Evolutionary conservation across 2,113 vertebrate species (phyloP).

Genomic region (Octodon degus): DNA sequence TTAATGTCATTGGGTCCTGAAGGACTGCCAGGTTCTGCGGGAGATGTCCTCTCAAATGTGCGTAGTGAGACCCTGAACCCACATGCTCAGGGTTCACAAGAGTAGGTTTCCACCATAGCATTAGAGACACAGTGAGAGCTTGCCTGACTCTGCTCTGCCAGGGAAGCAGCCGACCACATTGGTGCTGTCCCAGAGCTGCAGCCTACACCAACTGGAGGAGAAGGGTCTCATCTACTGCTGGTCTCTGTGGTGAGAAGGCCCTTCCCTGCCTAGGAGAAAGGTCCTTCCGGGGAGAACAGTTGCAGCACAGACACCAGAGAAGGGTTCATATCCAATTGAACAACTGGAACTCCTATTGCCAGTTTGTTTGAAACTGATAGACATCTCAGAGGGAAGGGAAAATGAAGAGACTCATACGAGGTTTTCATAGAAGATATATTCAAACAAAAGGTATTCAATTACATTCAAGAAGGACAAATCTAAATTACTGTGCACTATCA

Average conservation of each 20-base stretch:
- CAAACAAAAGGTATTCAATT: not conserved
- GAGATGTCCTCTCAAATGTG: not conserved
- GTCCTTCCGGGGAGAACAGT: not conserved
- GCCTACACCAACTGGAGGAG: not conserved
- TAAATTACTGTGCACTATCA: not conserved
- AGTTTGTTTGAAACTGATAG: not conserved
- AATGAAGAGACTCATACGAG: not conserved
- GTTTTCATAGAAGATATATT: not conserved
- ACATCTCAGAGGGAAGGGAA: not conserved
- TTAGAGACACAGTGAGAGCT: not conserved
- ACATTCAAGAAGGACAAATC: not conserved
- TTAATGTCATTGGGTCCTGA: not conserved
- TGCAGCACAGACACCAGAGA: not conserved
- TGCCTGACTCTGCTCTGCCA: not conserved
- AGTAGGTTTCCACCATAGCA: not conserved
- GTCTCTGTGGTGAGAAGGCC: too few relatives aligned
- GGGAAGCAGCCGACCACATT: not conserved
- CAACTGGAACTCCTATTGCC: not conserved
- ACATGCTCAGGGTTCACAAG: not conserved
- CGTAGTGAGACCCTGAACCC: not conserved
- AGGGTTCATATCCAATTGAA: not conserved
- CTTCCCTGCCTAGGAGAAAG: too few relatives aligned
- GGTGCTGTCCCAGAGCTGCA: not conserved
- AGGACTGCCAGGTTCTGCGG: not conserved
- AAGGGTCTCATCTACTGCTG: not conserved